Evolutionary conservation across 2,113 vertebrate genomes (phyloP), one percentile per base, ranked within the genome.

Genomic region (Bos taurus): DNA sequence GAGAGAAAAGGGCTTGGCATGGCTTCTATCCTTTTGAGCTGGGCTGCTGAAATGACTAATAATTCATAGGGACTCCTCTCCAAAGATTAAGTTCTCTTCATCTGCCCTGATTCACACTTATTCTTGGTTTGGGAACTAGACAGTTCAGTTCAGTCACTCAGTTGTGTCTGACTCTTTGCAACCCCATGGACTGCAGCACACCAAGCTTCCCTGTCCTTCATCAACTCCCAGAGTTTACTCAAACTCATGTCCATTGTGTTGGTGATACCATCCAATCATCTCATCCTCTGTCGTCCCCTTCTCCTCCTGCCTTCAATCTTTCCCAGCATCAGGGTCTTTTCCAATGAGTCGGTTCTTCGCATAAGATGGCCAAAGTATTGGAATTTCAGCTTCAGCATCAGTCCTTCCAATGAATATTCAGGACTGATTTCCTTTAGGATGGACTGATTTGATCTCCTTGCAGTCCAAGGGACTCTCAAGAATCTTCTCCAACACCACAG

Each of bases 11-110:
- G 92, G 60, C 85, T 96, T 97, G 97, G 95, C 91, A 1, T 84
- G 94, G 84, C 93, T 98, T 96, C 94, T 97, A 1, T 92, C 92
- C 97, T 95, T 97, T 91, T 90, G 74, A 89, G 78, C 67, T 50
- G 91, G 78, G 93, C 95, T 77, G 28, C 82, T 91, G 95, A 98
- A 96, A 95, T 97, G 97, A 98, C 91, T 96, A 96, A 74, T 97
- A 67, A 64, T 87, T 99, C 94, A 93, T 48, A 88, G 52, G 81
- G 80, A 74, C 67, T 92, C 4, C 43, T 52, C 3, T 43, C 46
- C 21, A 2, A 89, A 98, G 93, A 96, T 36, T 3, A 56, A 90
- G 43, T 96, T 92, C 84, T n/a, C 10, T 90, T 96, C 43, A 52
- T 91, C 62, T 82, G 94, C 57, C 84, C 97, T 85, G 48, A 97